Evolutionary conservation across 2,113 vertebrate genomes (phyloP).

Genomic region (Callocephalon fimbriatum): DNA sequence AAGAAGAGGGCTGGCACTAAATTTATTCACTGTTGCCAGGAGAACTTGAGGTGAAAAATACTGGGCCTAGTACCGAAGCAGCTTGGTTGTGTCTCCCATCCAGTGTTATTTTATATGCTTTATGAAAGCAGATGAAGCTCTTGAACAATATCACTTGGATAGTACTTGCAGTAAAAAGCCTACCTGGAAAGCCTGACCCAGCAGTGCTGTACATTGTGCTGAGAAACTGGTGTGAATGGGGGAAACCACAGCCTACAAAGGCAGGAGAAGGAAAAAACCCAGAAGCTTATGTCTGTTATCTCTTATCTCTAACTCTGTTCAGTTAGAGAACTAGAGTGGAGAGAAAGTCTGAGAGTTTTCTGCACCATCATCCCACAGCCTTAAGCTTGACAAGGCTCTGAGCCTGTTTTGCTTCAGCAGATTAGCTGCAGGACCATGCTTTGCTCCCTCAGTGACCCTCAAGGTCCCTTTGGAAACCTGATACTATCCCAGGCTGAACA

Average conservation of each 20-base stretch:
- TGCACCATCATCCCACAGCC: background rate
- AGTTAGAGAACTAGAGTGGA: background rate
- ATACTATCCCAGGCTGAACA: background rate
- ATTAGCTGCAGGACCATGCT: background rate
- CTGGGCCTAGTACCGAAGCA: fast-evolving
- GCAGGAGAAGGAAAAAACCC: background rate
- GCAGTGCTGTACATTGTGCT: background rate
- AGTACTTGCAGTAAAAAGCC: background rate
- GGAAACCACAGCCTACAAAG: background rate
- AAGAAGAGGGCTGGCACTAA: background rate
- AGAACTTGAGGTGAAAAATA: background rate
- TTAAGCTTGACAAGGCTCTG: background rate
- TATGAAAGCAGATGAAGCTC: background rate
- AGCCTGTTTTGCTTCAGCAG: background rate
- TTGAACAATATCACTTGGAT: background rate
- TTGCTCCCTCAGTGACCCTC: background rate
- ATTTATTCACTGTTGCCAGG: background rate
- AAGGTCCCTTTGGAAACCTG: background rate
- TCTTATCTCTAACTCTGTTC: background rate
- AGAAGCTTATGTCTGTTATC: background rate
- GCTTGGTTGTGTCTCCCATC: background rate
- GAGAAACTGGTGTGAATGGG: background rate
- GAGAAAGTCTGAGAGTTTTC: background rate
- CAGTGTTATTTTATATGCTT: background rate
- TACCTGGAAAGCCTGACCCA: background rate